phyloP scores from a whole-genome alignment of 2,797 vertebrate species.

The Tamandua tetradactyla region DNA sequence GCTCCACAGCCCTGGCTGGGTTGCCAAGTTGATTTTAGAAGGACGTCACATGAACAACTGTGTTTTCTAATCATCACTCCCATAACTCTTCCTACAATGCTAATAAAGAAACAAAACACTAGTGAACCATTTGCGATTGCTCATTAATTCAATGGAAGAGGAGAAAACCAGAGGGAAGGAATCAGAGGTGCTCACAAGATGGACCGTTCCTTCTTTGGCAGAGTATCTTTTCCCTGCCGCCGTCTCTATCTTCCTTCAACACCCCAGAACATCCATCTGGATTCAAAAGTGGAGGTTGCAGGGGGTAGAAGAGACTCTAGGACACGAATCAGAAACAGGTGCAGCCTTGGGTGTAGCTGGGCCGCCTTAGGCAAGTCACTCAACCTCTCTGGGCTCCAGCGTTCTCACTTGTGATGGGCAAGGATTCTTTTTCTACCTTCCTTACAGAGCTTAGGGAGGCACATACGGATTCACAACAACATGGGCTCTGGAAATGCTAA shows the following conservation, averaged over 20 bases:
- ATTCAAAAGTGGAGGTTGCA: not conserved
- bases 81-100: slow-evolving; percentile 1
- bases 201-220: not conserved
- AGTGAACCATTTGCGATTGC: not conserved
- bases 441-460: not conserved
- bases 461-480: not conserved
- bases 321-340: not conserved
- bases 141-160: slow-evolving; percentile 6
- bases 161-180: not conserved
- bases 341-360: not conserved
- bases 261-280: not conserved
- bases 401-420: not conserved
- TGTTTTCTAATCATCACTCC: slow-evolving; percentile 13
- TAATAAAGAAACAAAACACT: not conserved
- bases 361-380: no score
- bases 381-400: not conserved
- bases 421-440: not conserved
- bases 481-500: not conserved
- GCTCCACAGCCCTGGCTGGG: not conserved
- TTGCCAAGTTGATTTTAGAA: not conserved
- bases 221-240: not conserved
- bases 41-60: not conserved
- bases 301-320: not conserved
- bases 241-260: not conserved
- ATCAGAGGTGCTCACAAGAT: not conserved